Base-by-base conservation (phyloP, 2,113 vertebrate genomes). In the Larimichthys crocea region DNA sequence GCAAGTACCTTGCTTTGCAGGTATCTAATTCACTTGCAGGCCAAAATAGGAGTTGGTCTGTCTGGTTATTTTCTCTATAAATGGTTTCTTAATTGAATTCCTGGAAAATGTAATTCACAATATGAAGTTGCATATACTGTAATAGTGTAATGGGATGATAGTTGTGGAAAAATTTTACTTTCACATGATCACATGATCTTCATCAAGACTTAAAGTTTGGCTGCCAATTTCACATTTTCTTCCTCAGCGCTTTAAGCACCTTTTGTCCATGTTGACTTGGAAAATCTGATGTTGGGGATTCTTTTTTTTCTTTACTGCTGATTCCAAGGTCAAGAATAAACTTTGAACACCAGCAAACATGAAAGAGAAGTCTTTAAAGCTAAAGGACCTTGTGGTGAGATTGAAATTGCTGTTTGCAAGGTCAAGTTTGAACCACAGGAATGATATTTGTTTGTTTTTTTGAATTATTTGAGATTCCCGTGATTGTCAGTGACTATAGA, bases 271-370 rank as follows among this genome's bases (percentile, higher is more conserved):
- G 35, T 52, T 62, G 48, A 12, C 4, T 78, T 24, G 26, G 26
- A 20, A 35, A 12, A 26, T n/a, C n/a, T 63, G 50, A 55, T 35
- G 60, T 8, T 64, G 50, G 19, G 19, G 6, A 22, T 57, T 9
- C 2, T 80, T 35, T 29, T 35, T 35, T 24, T 57, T 49, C 7
- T 69, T 5, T 49, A 6, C 17, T 8, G 19, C 17, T 31, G 22
- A 50, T 68, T 84, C 4, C 50, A 20, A 46, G 14, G n/a, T 74
- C 22, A 62, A 49, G 29, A 50, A 6, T 66, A 17, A 56, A 8
- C 20, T 66, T 46, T 49, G 5, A 49, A 53, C 50, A 55, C 22
- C 50, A 50, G 49, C 19, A 17, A n/a, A 55, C 53, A 53, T n/a
- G 50, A 53, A 53, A n/a, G 50, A n/a, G 19, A 10, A 20, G 50